A percentile compares a stretch with the other conserved stretches of the same genome.
These are phyloP conservation scores for Oppia nitens DNA, from an alignment of 1,140 invertebrate genomes.

Conservation along the genomic window DNA sequence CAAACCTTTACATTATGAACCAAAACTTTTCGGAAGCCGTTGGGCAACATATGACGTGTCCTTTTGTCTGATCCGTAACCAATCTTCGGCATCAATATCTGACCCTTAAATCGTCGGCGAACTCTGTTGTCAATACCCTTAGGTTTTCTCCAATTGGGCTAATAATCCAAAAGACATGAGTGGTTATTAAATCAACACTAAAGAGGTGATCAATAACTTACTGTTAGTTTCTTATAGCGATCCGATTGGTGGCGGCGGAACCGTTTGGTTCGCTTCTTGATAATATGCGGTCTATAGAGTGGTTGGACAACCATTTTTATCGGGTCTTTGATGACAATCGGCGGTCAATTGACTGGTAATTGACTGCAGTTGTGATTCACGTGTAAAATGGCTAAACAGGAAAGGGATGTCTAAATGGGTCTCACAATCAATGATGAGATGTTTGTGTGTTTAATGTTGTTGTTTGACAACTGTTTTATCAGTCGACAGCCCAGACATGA, in stretches of 20 bases:
- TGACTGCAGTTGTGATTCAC: too few species aligned
- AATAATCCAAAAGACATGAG: conserved; percentile 25
- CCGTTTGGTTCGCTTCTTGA: conserved; percentile 91
- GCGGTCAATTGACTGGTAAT: too few species aligned
- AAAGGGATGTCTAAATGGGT: background rate
- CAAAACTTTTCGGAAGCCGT: conserved; percentile 86
- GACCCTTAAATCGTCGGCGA: conserved; percentile 92
- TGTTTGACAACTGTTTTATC: too few species aligned
- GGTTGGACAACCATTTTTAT: conserved; percentile 68
- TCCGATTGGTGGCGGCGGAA: conserved; percentile 94
- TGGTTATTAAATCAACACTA: conserved; percentile 1
- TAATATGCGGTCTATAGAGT: conserved; percentile 65
- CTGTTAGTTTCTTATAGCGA: conserved; percentile 85
- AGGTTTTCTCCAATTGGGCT: conserved; percentile 76
- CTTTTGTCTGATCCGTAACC: conserved; percentile 93
- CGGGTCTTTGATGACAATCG: too few species aligned
- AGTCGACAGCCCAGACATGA: too few species aligned
- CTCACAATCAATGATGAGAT: too few species aligned
- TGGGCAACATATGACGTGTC: conserved; percentile 88
- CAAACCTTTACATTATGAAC: conserved; percentile 62
- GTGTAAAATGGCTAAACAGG: background rate
- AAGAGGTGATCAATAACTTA: conserved; percentile 30
- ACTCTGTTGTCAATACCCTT: conserved; percentile 99
- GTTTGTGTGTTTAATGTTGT: too few species aligned
- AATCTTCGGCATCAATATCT: conserved; percentile 96